These are phyloP conservation scores for Drosophila parabipectinata DNA, from an alignment of 1,140 invertebrate genomes.

Conservation along the genomic window DNA sequence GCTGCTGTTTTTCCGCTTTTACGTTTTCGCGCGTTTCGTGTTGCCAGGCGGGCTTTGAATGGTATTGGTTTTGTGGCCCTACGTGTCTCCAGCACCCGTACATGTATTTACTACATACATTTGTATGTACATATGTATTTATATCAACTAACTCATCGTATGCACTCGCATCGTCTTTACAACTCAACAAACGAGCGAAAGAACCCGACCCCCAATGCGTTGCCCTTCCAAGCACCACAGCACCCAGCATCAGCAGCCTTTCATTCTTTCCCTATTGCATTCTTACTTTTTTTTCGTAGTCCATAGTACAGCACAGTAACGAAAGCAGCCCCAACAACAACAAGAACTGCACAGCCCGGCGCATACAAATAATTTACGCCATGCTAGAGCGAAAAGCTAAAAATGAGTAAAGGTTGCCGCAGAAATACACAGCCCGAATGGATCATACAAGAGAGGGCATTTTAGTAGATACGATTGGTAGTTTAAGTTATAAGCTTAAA, in stretches of 20 bases:
- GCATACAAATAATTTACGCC: conserved; percentile 78
- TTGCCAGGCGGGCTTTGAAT: conserved; percentile 56
- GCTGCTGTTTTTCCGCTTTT: conserved; percentile 37
- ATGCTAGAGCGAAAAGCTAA: conserved; percentile 73
- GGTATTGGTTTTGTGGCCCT: conserved; percentile 24
- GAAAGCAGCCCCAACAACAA: conserved; percentile 28
- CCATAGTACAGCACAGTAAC: no score
- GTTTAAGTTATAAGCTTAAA: no score
- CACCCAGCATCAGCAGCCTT: conserved; percentile 43
- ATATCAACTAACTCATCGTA: conserved; percentile 11
- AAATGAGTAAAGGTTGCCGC: conserved; percentile 71
- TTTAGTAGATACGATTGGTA: neutral
- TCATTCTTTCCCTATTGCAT: conserved; percentile 65
- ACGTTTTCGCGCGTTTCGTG: conserved; percentile 59
- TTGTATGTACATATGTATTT: neutral
- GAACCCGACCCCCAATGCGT: conserved; percentile 59
- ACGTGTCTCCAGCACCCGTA: conserved; percentile 33
- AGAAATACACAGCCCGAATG: conserved; percentile 5
- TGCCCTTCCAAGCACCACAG: conserved; percentile 28
- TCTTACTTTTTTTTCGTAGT: conserved; percentile 39
- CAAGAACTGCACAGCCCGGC: conserved; percentile 46
- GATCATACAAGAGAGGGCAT: conserved; percentile 33
- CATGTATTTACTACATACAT: neutral
- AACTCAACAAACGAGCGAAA: conserved; percentile 38
- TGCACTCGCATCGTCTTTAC: conserved; percentile 57